Evolutionary conservation across 2,113 vertebrate genomes (phyloP), one percentile per base, ranked within the genome.

Genomic region (Mesembrinibis cayennensis): DNA sequence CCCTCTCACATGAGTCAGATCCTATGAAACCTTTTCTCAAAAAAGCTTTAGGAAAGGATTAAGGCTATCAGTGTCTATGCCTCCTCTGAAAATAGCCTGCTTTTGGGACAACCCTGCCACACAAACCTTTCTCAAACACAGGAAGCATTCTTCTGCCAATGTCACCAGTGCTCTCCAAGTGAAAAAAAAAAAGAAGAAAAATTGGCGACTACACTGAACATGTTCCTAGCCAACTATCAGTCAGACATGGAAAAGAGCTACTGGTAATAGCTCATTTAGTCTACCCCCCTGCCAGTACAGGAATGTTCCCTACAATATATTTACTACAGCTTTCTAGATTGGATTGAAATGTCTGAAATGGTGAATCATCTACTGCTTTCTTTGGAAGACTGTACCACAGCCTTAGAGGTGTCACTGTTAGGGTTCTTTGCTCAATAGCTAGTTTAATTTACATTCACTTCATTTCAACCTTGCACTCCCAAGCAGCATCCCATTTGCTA

Each of bases 221-320:
- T 56, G 45, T 14, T 95, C 67, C 62, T 96, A 92, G 88, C 93
- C 95, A 95, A 89, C 90, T 91, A 95, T 89, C 86, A 96, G 94
- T 92, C 93, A 97, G 95, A 96, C 82, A 77, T 82, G 90, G 91
- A 94, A 96, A 95, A 96, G 79, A 96, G 96, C 94, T 94, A 94
- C 71, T 94, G 82, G 93, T 94, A 97, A 95, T 89, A 94, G 94
- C 93, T 97, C 91, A 90, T 96, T 95, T 91, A 91, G 89, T 49
- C 89, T 93, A 89, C 66, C 83, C 88, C 90, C 90, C 95, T 92
- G 94, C 81, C 96, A 97, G 91, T 87, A 89, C 79, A 94, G 90
- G 90, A 95, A 95, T 95, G 82, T 45, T 97, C 93, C 71, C 86
- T 63, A 50, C 81, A 80, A 71, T 81, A 16, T 72, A 96, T 95